Percentiles rank a stretch among this genome's conserved stretches.
Evolutionary conservation across 2,113 vertebrate species (phyloP).

Genomic region (Ptychochromis oligacanthus): DNA sequence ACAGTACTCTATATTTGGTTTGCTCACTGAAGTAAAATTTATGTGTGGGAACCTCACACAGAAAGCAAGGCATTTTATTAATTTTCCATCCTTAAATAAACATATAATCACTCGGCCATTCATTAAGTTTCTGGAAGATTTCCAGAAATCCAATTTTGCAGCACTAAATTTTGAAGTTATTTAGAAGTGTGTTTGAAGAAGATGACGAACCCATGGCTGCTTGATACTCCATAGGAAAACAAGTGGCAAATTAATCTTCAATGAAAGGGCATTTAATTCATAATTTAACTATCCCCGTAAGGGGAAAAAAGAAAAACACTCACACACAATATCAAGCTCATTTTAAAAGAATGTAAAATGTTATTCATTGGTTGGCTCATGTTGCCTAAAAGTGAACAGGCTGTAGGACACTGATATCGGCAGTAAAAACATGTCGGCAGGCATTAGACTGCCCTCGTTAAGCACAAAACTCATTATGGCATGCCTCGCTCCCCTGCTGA

Average conservation of each 20-base stretch:
- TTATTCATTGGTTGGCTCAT: conserved; percentile 44
- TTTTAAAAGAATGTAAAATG: conserved; percentile 56
- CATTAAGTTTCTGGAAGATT: conserved; percentile 32
- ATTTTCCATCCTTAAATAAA: conserved; percentile 14
- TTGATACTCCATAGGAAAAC: conserved; percentile 30
- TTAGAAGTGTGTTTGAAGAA: conserved; percentile 4
- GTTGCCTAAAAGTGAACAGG: conserved; percentile 60
- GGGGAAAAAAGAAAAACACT: neutral
- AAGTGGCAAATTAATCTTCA: conserved; percentile 35
- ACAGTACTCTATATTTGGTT: neutral
- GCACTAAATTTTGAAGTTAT: neutral
- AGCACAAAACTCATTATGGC: conserved; percentile 71
- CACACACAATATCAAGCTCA: conserved; percentile 35
- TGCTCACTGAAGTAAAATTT: neutral
- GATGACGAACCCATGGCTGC: neutral
- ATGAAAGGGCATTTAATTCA: conserved; percentile 36
- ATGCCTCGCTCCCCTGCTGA: conserved; percentile 57
- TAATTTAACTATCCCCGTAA: conserved; percentile 44
- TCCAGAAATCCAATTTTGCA: conserved; percentile 19
- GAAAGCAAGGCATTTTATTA: neutral
- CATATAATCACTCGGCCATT: conserved; percentile 7
- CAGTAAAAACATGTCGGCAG: conserved; percentile 65
- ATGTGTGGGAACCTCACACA: neutral
- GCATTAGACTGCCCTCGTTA: conserved; percentile 67
- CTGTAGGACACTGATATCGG: conserved; percentile 69